Conservation (phyloP, 2,797 vertebrate species). For the Tenualosa ilisha region DNA sequence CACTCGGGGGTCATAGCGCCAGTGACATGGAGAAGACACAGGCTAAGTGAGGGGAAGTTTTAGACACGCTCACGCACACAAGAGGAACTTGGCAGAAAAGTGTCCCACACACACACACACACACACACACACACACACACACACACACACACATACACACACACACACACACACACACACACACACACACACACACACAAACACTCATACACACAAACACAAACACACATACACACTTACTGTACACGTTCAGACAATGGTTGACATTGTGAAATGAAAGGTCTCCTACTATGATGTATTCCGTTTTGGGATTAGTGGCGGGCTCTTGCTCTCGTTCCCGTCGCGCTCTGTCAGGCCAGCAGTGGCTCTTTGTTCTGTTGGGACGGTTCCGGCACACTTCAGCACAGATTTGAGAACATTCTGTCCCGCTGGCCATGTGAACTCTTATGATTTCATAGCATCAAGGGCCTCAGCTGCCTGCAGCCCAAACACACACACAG, state of each 20-base stretch:
- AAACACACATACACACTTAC: background rate
- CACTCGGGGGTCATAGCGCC: background rate
- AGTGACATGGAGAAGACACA: background rate
- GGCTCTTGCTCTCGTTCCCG: conserved; percentile 16
- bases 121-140: too few relatives aligned
- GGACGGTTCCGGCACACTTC: conserved; percentile 46
- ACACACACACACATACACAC: background rate
- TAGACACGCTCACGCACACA: background rate
- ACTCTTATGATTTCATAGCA: background rate
- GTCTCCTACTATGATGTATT: conserved; percentile 57
- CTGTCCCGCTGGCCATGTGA: conserved; percentile 14
- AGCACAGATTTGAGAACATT: conserved; percentile 29
- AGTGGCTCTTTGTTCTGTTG: conserved; percentile 47
- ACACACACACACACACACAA: background rate
- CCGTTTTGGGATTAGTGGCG: conserved; percentile 59
- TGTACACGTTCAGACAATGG: conserved; percentile 57
- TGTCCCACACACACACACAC: background rate
- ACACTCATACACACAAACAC: too few relatives aligned
- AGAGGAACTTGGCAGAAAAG: background rate
- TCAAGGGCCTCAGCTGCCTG: background rate
- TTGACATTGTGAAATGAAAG: conserved; percentile 61
- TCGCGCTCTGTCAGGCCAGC: background rate
- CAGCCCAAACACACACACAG: background rate
- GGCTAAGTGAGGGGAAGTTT: background rate
- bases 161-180: background rate